phyloP scores from a whole-genome alignment of 2,888 invertebrate species.

The Oxycera nigricornis region DNA sequence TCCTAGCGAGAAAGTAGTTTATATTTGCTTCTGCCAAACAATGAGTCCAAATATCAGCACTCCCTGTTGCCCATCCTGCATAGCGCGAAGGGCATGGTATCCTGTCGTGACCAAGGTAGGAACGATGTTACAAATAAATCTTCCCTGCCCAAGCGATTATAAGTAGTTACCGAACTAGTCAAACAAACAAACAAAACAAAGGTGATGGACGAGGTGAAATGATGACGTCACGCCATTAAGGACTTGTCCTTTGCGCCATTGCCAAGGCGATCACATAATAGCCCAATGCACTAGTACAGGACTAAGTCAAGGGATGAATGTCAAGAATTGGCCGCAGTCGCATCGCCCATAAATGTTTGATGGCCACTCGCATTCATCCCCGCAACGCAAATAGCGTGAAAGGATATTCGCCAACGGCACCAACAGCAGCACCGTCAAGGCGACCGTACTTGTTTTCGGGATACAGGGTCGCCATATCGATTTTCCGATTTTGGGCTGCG shows the following conservation, averaged over 20 bases:
- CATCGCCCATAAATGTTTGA: slow-evolving; percentile 17
- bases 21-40: too few species aligned
- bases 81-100: too few species aligned
- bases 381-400: not conserved
- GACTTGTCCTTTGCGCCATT: slow-evolving; percentile 14
- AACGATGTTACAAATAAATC: too few species aligned
- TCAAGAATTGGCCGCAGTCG: slow-evolving; percentile 17
- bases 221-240: slow-evolving; percentile 6
- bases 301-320: slow-evolving; percentile 10
- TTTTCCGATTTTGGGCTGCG: slow-evolving; percentile 43
- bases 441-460: not conserved
- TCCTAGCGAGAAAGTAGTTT: too few species aligned
- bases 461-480: slow-evolving; percentile 44
- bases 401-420: slow-evolving; percentile 25
- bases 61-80: too few species aligned
- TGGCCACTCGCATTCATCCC: slow-evolving; percentile 9
- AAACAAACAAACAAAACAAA: too few species aligned
- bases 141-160: too few species aligned
- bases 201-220: not conserved
- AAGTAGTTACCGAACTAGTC: too few species aligned
- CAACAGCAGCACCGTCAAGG: not conserved
- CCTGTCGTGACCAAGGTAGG: too few species aligned
- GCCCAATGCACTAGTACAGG: not conserved
- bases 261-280: slow-evolving; percentile 24
- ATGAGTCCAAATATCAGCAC: too few species aligned